Evolutionary conservation across 2,113 vertebrate genomes (phyloP).

Genomic region (Conger conger): DNA sequence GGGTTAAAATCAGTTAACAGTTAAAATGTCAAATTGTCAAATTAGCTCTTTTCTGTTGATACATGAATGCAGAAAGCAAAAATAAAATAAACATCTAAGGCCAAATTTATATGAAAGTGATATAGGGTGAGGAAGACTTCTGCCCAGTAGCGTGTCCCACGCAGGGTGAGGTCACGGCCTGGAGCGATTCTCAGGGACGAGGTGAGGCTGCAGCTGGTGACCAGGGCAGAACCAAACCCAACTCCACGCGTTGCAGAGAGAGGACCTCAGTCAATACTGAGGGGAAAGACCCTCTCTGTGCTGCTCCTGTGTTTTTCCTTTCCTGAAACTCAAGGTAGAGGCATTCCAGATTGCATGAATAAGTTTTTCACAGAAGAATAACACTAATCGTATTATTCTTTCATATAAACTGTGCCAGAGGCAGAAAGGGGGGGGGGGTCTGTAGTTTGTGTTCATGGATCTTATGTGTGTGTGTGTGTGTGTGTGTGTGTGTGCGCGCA

Average conservation of each 20-base stretch:
- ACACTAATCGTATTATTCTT: conserved; percentile 8
- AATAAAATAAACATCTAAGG: too few relatives aligned
- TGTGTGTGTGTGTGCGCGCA: neutral
- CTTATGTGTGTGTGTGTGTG: neutral
- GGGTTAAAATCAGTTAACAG: too few relatives aligned
- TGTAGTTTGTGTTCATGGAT: neutral
- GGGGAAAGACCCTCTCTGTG: neutral
- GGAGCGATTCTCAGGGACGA: neutral
- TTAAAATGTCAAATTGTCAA: too few relatives aligned
- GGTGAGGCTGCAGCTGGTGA: neutral
- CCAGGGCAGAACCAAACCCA: neutral
- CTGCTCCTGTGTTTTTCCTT: neutral
- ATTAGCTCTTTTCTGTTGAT: too few relatives aligned
- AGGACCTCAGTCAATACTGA: neutral
- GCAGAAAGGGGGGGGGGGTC: neutral
- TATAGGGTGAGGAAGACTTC: too few relatives aligned
- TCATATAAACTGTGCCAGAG: neutral
- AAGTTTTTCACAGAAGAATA: neutral
- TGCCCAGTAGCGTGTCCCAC: conserved; percentile 10
- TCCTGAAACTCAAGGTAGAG: neutral
- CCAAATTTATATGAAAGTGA: too few relatives aligned
- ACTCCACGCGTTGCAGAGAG: neutral
- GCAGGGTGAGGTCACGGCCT: neutral
- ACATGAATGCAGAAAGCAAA: too few relatives aligned
- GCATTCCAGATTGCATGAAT: neutral